phyloP scores from a whole-genome alignment of 2,797 vertebrate genomes.

The Petrocephalus sullivani region DNA sequence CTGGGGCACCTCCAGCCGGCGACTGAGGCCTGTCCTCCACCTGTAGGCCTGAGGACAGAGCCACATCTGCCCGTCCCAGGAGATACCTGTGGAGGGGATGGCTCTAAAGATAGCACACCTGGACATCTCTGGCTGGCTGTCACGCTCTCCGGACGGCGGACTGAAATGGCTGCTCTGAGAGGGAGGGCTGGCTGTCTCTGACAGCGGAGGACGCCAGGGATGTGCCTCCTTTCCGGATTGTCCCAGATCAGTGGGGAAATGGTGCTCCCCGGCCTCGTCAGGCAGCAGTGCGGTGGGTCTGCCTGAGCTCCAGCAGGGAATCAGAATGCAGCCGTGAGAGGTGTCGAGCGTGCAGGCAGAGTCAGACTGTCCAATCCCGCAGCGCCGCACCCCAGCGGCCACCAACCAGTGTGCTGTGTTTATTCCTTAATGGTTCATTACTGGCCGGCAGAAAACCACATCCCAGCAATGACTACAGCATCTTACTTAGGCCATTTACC shows the following conservation, averaged over 20 bases:
- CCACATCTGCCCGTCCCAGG: not conserved
- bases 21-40: not conserved
- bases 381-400: too few relatives aligned
- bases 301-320: not conserved
- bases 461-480: not conserved
- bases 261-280: not conserved
- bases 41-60: not conserved
- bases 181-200: not conserved
- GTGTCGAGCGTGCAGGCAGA: not conserved
- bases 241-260: not conserved
- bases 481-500: conserved; percentile 1
- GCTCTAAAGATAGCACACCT: conserved; percentile 21
- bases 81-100: conserved; percentile 2
- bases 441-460: not conserved
- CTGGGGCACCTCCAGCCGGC: not conserved
- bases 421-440: conserved; percentile 1
- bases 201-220: not conserved
- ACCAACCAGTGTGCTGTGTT: not conserved
- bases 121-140: conserved; percentile 2
- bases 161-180: not conserved
- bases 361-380: not conserved
- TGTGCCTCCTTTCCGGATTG: not conserved
- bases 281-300: not conserved
- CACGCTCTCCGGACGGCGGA: not conserved
- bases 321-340: not conserved